Conservation (phyloP, 1,140 invertebrate genomes). For the Nautilus pompilius region DNA sequence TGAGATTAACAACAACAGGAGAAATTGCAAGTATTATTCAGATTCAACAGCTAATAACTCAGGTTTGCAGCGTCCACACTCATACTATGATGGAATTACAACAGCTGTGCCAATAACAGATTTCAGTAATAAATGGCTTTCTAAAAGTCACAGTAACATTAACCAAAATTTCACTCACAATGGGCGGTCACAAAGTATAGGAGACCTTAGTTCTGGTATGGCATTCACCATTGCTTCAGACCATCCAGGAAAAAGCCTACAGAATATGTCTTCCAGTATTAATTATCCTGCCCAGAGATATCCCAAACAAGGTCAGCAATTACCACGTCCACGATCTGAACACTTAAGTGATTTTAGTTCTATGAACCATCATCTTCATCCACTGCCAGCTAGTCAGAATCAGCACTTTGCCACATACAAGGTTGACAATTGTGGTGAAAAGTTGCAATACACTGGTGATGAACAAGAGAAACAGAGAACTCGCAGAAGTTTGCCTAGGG, state of each 20-base stretch:
- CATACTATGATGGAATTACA: neutral
- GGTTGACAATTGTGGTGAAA: neutral
- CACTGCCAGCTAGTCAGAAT: neutral
- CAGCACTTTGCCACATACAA: neutral
- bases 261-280: neutral
- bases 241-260: neutral
- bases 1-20: slow-evolving; percentile 1
- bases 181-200: neutral
- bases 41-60: neutral
- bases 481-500: neutral
- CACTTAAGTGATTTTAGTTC: neutral
- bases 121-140: neutral
- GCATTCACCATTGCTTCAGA: neutral
- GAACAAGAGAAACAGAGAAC: neutral
- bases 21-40: neutral
- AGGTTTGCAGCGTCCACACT: neutral
- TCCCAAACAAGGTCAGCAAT: neutral
- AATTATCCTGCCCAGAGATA: neutral
- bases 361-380: neutral
- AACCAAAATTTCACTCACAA: neutral
- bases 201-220: neutral
- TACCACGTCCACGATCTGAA: neutral
- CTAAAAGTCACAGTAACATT: neutral
- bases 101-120: neutral
- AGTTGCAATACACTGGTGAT: neutral